phyloP scores from a whole-genome alignment of 2,113 vertebrate genomes.

The Pithys albifrons region DNA sequence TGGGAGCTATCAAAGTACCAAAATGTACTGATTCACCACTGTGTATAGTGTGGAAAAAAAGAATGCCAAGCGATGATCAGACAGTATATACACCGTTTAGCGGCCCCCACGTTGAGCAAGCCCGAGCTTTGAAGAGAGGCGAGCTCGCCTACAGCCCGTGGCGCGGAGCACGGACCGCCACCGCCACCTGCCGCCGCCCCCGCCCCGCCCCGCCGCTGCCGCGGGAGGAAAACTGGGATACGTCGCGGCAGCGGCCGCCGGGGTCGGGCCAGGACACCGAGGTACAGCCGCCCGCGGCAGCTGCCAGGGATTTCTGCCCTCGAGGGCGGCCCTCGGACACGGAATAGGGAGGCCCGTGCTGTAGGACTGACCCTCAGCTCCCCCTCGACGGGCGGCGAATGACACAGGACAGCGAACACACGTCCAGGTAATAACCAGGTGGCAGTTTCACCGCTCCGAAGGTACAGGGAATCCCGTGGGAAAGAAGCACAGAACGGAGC shows the following conservation, averaged over 20 bases:
- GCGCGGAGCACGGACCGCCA: background rate
- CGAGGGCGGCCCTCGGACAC: background rate
- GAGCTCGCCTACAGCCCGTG: background rate
- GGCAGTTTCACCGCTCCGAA: background rate
- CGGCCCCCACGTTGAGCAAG: background rate
- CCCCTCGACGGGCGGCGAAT: background rate
- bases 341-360: too few species aligned
- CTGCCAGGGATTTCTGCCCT: background rate
- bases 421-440: rapidly evolving
- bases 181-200: slow-evolving; percentile 58
- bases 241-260: background rate
- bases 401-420: background rate
- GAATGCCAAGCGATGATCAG: background rate
- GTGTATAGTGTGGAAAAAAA: background rate
- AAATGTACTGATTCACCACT: background rate
- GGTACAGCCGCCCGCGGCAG: background rate
- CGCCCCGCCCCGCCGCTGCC: background rate
- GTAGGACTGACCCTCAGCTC: background rate
- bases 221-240: rapidly evolving
- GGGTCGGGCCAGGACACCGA: background rate
- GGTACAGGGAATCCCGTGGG: background rate
- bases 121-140: too few species aligned
- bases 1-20: background rate
- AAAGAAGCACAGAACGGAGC: background rate
- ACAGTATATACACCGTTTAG: rapidly evolving